Evolutionary conservation across 2,113 vertebrate genomes (phyloP), one percentile per base, ranked within the genome.

Genomic region (Scytalopus superciliaris): DNA sequence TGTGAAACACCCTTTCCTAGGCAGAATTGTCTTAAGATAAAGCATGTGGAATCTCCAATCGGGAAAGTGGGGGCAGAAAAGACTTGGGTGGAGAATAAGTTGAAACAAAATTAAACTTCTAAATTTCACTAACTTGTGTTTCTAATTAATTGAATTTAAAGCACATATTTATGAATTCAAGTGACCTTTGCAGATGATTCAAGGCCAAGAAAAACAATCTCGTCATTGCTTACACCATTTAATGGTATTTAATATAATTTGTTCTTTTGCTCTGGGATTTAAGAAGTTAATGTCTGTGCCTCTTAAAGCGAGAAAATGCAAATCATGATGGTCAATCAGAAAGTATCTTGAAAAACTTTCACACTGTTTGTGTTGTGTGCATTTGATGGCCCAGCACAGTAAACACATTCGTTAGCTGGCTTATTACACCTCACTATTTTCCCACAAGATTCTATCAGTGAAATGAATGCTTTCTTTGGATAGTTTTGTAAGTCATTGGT

Each of bases 61-160:
- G 64, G 39, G 77, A 96, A 96, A 94, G 52, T 94, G 57, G 21
- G 59, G 56, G 72, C 53, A 96, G 82, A 80, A 94, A 95, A 96
- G 33, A 89, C 60, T 97, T 97, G 89, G 93, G 86, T 94, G 62
- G 77, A 87, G 93, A 95, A 87, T 89, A 89, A 95, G 81, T 84
- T 50, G 93, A 97, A 97, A 94, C 82, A 95, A 96, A 96, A 72
- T 23, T 47, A 92, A 95, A 76, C 33, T 78, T 95, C 78, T 91
- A 89, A 90, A 90, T 95, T 88, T 94, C 67, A 76, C 92, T 95
- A 81, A 96, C 91, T 97, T 94, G 57, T 97, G 96, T 95, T 97
- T 98, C 92, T 97, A 97, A 96, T 96, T 97, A 95, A 97, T 95
- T 97, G 89, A 74, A 67, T 96, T 97, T 83, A 39, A 93, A 97